Base-by-base conservation (phyloP, 2,888 invertebrate genomes). In the Xestia xanthographa region DNA sequence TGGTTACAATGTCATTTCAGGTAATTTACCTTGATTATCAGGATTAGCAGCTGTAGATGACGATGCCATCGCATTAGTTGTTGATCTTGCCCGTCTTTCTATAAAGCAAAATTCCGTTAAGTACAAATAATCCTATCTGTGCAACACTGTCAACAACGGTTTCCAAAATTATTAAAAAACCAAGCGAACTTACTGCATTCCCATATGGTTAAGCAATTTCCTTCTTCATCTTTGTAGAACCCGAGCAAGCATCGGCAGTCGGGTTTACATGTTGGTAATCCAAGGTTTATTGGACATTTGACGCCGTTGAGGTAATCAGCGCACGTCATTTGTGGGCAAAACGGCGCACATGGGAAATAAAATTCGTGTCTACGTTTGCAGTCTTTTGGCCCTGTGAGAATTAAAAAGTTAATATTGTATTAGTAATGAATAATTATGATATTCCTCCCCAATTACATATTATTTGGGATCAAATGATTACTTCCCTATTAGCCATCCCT, bases 201-300 rank as follows among this genome's bases (percentile, higher is more conserved):
- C 26, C 20, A 50, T 41, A 70, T 78, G 9, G 77, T 53, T 6
- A 90, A 77, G 56, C 90, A 91, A 11, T 86, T 77, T 60, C 87
- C 88, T 45, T 75, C 58, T 8, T 69, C 50, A 45, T 88, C 86
- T 67, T 86, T 90, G 53, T 74, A 89, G 62, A 72, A 84, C 17
- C 83, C 83, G 6, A 62, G 0, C 3, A 58, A 72, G 70, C 91
- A 91, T 66, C 89, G 86, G 43, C 91, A 91, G 34, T 79, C 77
- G 11, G 84, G 78, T 20, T 77, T 69, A 60, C 90, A 91, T 43
- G n/a, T 43, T 8, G 58, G 67, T 8, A 20, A 6, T 22, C 9
- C 22, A 14, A 20, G 22, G 5, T 5, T 58, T 26, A 0, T 1
- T 0, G 17, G 20, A 71, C 83, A 86, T 60, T 26, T 66, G 22